Percentiles rank a stretch among this genome's conserved stretches.
These are phyloP conservation scores for Drosophila teissieri DNA, from an alignment of 1,140 invertebrate genomes.

Conservation along the genomic window DNA sequence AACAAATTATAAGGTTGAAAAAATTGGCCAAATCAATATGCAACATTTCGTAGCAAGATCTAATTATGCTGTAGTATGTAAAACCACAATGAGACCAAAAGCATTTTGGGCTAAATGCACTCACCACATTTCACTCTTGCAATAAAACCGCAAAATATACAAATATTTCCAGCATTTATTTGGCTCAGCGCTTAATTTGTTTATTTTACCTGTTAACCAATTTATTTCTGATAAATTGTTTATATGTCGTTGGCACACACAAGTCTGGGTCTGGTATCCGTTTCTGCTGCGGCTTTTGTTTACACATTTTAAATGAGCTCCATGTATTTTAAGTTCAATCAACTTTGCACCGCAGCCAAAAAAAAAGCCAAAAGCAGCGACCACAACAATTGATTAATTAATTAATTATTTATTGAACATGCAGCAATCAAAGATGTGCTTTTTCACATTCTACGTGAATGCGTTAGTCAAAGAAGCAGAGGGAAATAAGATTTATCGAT, in stretches of 20 bases:
- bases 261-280: conserved; percentile 55
- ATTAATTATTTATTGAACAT: conserved; percentile 71
- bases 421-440: conserved; percentile 53
- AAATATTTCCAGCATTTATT: conserved; percentile 59
- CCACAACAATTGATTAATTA: conserved; percentile 74
- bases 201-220: conserved; percentile 81
- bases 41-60: not conserved
- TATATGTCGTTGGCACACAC: conserved; percentile 59
- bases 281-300: conserved; percentile 51
- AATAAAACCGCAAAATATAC: conserved; percentile 21
- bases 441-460: conserved; percentile 21
- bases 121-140: conserved; percentile 1
- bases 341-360: conserved; percentile 70
- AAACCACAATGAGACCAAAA: conserved; percentile 8
- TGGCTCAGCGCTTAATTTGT: conserved; percentile 73
- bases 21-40: no score
- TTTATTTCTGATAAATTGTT: conserved; percentile 78
- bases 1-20: no score
- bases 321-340: conserved; percentile 71
- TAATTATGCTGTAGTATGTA: conserved; percentile 9
- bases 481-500: not conserved
- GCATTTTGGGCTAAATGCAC: conserved; percentile 11
- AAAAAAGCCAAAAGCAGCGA: conserved; percentile 47
- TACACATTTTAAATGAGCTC: conserved; percentile 68
- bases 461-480: conserved; percentile 35